phyloP scores from a whole-genome alignment of 92 coral and sea anemone species.

The Zoanthus sansibaricus region DNA sequence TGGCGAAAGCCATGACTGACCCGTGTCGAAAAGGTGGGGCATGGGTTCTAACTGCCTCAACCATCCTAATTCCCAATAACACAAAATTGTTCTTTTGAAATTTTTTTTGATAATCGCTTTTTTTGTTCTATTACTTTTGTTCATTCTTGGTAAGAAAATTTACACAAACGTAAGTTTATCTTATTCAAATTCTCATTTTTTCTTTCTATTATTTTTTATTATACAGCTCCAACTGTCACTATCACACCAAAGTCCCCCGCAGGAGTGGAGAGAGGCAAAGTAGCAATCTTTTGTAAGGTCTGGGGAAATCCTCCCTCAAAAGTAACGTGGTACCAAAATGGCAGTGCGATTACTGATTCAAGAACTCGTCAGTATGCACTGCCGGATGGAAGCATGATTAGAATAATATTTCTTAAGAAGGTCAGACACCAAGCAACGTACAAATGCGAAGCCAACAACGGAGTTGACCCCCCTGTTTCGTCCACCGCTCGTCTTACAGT shows the following conservation, averaged over 20 bases:
- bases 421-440: slow-evolving; percentile 59
- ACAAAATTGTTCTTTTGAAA: too few species aligned
- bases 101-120: too few species aligned
- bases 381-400: slow-evolving; percentile 64
- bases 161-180: too few species aligned
- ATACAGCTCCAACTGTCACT: slow-evolving; percentile 68
- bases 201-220: neutral
- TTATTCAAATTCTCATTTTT: too few species aligned
- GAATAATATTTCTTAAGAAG: slow-evolving; percentile 49
- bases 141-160: too few species aligned
- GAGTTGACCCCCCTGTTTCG: slow-evolving; percentile 60
- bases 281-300: slow-evolving; percentile 76
- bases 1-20: too few species aligned
- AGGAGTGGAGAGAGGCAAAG: slow-evolving; percentile 57
- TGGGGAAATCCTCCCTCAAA: slow-evolving; percentile 75
- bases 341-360: slow-evolving; percentile 38
- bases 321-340: slow-evolving; percentile 77
- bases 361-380: slow-evolving; percentile 45
- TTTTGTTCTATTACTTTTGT: too few species aligned
- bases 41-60: too few species aligned
- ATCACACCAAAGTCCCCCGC: slow-evolving; percentile 65
- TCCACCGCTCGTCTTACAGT: slow-evolving; percentile 45
- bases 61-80: too few species aligned
- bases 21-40: too few species aligned
- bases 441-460: slow-evolving; percentile 65